Percentiles rank a stretch among this genome's conserved stretches.
Conservation (phyloP, 2,888 invertebrate species). For the Nomada ferruginata region DNA sequence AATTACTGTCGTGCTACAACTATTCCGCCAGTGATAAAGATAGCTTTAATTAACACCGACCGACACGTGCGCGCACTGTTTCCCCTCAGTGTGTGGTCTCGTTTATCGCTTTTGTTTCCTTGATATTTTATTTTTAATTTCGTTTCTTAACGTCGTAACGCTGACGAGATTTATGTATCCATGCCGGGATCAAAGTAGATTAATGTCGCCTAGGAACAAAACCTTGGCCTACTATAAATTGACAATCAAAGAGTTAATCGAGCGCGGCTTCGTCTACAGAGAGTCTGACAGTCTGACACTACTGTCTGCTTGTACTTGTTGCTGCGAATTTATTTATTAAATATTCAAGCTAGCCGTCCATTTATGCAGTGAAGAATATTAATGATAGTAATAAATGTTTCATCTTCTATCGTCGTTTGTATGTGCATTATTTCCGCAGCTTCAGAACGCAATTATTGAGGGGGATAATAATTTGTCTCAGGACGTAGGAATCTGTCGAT, state of each 20-base stretch:
- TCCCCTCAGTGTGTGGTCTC: background rate
- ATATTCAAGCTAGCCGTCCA: too few species aligned
- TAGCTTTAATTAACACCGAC: conserved; percentile 19
- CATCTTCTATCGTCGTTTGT: too few species aligned
- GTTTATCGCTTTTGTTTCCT: too few species aligned
- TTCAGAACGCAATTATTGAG: background rate
- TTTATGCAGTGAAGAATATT: too few species aligned
- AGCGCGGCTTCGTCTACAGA: conserved; percentile 14
- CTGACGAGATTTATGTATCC: conserved; percentile 18
- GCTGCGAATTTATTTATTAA: too few species aligned
- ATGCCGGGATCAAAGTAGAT: conserved; percentile 8
- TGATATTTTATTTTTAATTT: conserved; percentile 1
- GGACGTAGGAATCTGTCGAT: conserved; percentile 20
- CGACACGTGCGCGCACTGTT: conserved; percentile 17
- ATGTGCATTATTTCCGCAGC: background rate
- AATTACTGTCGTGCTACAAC: conserved; percentile 24
- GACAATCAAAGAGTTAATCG: conserved; percentile 32
- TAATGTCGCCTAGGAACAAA: background rate
- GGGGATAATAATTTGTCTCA: conserved; percentile 12
- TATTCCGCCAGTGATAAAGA: background rate
- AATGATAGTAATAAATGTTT: too few species aligned
- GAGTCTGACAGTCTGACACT: background rate
- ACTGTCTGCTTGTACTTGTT: too few species aligned
- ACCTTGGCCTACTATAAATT: conserved; percentile 24
- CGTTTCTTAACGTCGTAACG: conserved; percentile 3